Evolutionary conservation across 2,113 vertebrate genomes (phyloP), one percentile per base, ranked within the genome.

Genomic region (Orthonyx spaldingii): DNA sequence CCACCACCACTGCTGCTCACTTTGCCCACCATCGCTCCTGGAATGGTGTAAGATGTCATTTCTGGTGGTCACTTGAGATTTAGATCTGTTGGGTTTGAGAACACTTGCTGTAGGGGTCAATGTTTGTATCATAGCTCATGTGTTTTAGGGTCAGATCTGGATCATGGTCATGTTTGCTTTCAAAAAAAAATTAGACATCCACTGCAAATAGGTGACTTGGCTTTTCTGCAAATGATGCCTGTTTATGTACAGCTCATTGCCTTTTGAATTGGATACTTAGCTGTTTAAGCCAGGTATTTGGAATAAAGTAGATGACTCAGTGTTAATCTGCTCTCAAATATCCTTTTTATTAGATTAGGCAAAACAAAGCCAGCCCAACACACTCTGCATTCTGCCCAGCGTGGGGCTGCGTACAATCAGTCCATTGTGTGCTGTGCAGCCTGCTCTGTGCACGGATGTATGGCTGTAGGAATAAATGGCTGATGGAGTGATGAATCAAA

Each of bases 281-380:
- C 81, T 75, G 46, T 95, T 87, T 94, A 89, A 95, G 60, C 42
- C 80, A 94, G 94, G 76, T 94, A 87, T 75, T 84, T 86, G 41
- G 56, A 82, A 71, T 84, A 57, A 92, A 92, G 76, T 84, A 52
- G 93, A 82, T 89, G 93, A 90, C 56, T 95, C 42, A 17, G 68
- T 74, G 56, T 84, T 96, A 94, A 94, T 92, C 91, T 92, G 64
- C 87, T 94, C 64, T 95, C 83, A 71, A 52, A 84, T 89, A 87
- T 87, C 89, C 81, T 75, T 94, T 89, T 91, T 84, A 87, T 89
- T 84, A 84, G 94, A 91, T 96, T 82, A 94, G 63, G 88, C 46
- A 75, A 75, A 97, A 92, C 69, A 52, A 66, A 95, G 84, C 2
- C 65, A 91, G 91, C 81, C 65, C 44, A 82, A 52, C 80, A 84